Percentiles rank a stretch among this genome's conserved stretches.
phyloP scores from a whole-genome alignment of 2,888 invertebrate species.

The Parnassius orleans region DNA sequence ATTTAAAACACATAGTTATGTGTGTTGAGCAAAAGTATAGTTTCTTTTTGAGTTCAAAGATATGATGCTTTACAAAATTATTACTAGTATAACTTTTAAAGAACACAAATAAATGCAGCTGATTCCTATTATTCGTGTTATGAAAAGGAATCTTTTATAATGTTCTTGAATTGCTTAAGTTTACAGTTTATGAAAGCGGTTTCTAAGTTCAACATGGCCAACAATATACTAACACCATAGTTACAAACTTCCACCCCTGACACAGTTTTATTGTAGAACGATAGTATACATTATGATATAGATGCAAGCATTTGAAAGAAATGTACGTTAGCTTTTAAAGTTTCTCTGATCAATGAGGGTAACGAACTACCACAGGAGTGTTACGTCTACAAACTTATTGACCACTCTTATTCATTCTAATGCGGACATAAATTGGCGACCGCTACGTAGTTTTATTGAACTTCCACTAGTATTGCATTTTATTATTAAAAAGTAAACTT shows the following conservation, averaged over 20 bases:
- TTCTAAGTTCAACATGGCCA: constrained; percentile 3
- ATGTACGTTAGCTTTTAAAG: constrained; percentile 22
- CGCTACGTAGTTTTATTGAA: constrained; percentile 57
- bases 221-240: constrained; percentile 11
- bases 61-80: no score
- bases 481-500: constrained; percentile 66
- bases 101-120: background rate
- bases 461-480: constrained; percentile 65
- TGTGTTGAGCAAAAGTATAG: no score
- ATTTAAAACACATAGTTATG: background rate
- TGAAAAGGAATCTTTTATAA: constrained; percentile 2
- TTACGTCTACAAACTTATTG: constrained; percentile 56
- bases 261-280: constrained; percentile 8
- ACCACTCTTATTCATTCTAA: constrained; percentile 68
- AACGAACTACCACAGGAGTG: constrained; percentile 43
- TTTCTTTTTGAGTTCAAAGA: no score
- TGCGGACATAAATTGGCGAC: constrained; percentile 65
- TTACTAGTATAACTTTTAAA: background rate
- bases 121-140: background rate
- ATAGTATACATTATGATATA: constrained; percentile 8
- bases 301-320: constrained; percentile 12
- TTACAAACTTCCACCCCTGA: constrained; percentile 1
- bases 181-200: constrained; percentile 8
- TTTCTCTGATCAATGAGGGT: constrained; percentile 29
- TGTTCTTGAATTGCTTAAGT: constrained; percentile 3